phyloP scores from a whole-genome alignment of 2,113 vertebrate genomes.

The Nesoenas mayeri region DNA sequence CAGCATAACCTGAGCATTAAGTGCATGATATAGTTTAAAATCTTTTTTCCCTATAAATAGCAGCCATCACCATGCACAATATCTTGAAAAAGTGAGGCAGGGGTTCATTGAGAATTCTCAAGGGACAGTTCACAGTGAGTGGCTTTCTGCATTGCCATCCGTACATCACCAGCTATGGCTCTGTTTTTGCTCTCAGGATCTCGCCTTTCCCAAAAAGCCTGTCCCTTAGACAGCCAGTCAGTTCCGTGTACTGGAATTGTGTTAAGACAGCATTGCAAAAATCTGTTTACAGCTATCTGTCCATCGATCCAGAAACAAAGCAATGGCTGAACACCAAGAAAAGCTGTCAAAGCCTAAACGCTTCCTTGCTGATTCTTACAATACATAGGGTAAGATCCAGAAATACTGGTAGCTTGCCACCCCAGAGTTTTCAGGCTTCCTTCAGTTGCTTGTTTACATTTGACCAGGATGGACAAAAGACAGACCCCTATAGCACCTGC shows the following conservation, averaged over 20 bases:
- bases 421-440: not conserved
- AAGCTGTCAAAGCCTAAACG: not conserved
- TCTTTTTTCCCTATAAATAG: not conserved
- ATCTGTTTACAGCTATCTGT: conserved; percentile 45
- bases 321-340: not conserved
- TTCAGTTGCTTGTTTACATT: not conserved
- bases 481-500: not conserved
- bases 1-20: not conserved
- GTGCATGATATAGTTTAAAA: not conserved
- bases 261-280: not conserved
- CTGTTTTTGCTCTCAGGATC: not conserved
- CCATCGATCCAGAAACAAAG: conserved; percentile 44
- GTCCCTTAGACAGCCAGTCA: conserved; percentile 8
- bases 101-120: conserved; percentile 10
- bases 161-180: not conserved
- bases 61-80: not conserved
- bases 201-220: conserved; percentile 18
- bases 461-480: not conserved
- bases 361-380: not conserved
- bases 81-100: not conserved
- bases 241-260: conserved; percentile 2
- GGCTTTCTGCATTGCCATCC: not conserved
- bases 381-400: not conserved
- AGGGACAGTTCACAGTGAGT: not conserved
- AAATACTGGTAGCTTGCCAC: not conserved